Conservation (phyloP, 1,140 invertebrate species). For the Drosophila fuyamai region DNA sequence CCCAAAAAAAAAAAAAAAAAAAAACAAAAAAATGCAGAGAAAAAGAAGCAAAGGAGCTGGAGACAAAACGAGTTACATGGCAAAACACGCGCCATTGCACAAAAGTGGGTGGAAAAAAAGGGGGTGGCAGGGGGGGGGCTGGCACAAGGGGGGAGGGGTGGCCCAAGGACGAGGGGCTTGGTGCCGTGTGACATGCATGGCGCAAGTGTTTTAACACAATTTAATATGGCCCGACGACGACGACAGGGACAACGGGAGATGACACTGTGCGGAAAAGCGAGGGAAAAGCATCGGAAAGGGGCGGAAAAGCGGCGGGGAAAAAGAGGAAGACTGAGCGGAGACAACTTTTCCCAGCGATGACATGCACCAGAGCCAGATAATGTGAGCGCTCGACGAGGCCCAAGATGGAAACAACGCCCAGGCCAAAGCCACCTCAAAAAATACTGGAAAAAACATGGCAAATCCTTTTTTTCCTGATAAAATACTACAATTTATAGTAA, state of each 20-base stretch:
- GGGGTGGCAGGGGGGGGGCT: background rate
- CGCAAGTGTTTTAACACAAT: slow-evolving; percentile 81
- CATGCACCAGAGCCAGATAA: slow-evolving; percentile 68
- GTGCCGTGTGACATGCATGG: slow-evolving; percentile 61
- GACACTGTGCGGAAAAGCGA: slow-evolving; percentile 18
- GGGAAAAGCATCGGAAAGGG: background rate
- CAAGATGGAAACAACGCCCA: slow-evolving; percentile 21
- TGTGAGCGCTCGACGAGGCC: slow-evolving; percentile 49
- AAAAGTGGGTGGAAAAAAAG: slow-evolving; percentile 3
- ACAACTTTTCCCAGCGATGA: slow-evolving; percentile 70
- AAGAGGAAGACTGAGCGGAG: slow-evolving; percentile 37
- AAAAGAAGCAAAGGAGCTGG: slow-evolving; percentile 7
- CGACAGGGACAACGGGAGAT: slow-evolving; percentile 44
- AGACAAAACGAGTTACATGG: slow-evolving; percentile 62
- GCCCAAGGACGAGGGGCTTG: slow-evolving; percentile 4
- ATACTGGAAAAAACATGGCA: background rate
- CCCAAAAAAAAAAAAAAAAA: slow-evolving; percentile 14
- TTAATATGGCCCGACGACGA: slow-evolving; percentile 75
- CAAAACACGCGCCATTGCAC: slow-evolving; percentile 67
- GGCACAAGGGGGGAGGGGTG: background rate
- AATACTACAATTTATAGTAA: too few relatives aligned
- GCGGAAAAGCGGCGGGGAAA: background rate
- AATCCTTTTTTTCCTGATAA: too few relatives aligned
- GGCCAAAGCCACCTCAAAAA: background rate
- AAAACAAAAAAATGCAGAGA: background rate